Evolutionary conservation across 2,797 vertebrate species (phyloP).

Genomic region (Tenualosa ilisha): DNA sequence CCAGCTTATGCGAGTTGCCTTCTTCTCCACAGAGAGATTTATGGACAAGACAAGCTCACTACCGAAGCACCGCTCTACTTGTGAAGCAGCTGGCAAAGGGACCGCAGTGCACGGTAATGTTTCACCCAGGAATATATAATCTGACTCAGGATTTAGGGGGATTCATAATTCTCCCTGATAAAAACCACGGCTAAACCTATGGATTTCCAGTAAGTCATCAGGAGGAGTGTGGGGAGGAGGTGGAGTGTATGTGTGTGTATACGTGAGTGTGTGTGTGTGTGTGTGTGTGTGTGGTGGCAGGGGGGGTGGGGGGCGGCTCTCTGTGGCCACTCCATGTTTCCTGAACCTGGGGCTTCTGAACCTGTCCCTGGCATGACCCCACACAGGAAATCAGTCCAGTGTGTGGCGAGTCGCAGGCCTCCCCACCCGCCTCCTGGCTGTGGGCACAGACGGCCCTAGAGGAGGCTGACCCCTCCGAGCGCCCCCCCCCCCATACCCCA

Average conservation of each 20-base stretch:
- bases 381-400: constrained; percentile 81
- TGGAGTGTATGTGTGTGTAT: not conserved
- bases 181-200: constrained; percentile 40
- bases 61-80: not conserved
- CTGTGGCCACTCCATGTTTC: constrained; percentile 56
- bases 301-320: constrained; percentile 19
- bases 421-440: constrained; percentile 50
- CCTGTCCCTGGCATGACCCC: constrained; percentile 79
- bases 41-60: constrained; percentile 5
- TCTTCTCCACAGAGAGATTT: not conserved
- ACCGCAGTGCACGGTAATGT: not conserved
- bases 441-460: constrained; percentile 64
- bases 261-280: too few relatives aligned
- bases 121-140: constrained; percentile 6
- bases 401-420: constrained; percentile 68
- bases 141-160: not conserved
- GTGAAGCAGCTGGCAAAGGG: not conserved
- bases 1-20: not conserved
- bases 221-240: not conserved
- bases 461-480: constrained; percentile 63
- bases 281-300: not conserved
- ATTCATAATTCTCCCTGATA: constrained; percentile 11
- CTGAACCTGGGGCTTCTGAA: constrained; percentile 66
- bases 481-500: not conserved
- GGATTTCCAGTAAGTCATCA: constrained; percentile 48